Evolutionary conservation across 2,888 invertebrate species (phyloP).

Genomic region (Corythucha ciliata): DNA sequence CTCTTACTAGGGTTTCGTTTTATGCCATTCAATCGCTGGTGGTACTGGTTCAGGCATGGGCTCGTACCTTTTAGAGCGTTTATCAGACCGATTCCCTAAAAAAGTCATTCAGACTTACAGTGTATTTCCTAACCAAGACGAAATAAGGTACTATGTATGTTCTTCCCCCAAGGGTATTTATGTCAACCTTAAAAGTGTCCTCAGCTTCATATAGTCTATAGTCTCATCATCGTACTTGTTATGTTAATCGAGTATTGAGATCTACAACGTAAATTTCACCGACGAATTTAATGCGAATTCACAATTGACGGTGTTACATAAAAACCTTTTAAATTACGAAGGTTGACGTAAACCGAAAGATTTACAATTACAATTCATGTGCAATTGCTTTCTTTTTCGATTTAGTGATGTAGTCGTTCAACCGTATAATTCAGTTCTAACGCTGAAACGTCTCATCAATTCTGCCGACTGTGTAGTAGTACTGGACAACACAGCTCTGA

Average conservation of each 20-base stretch:
- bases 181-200: no score
- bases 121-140: constrained; percentile 96
- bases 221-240: no score
- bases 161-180: no score
- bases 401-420: constrained; percentile 91
- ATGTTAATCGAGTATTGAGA: no score
- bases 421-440: constrained; percentile 91
- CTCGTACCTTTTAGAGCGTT: constrained; percentile 80
- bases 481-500: constrained; percentile 93
- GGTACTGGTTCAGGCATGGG: constrained; percentile 99
- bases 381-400: no score
- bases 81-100: constrained; percentile 91
- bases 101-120: constrained; percentile 97
- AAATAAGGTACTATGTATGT: constrained; percentile 60
- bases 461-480: constrained; percentile 96
- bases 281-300: no score
- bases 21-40: constrained; percentile 98
- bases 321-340: constrained; percentile 11
- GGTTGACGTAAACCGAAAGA: no score
- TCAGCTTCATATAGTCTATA: no score
- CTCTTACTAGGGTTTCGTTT: constrained; percentile 70
- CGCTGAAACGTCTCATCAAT: constrained; percentile 85
- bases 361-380: no score
- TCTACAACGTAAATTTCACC: no score
- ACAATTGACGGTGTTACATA: no score